Base-by-base conservation (phyloP, 2,888 invertebrate genomes). In the Rugalucina vietnamica region DNA sequence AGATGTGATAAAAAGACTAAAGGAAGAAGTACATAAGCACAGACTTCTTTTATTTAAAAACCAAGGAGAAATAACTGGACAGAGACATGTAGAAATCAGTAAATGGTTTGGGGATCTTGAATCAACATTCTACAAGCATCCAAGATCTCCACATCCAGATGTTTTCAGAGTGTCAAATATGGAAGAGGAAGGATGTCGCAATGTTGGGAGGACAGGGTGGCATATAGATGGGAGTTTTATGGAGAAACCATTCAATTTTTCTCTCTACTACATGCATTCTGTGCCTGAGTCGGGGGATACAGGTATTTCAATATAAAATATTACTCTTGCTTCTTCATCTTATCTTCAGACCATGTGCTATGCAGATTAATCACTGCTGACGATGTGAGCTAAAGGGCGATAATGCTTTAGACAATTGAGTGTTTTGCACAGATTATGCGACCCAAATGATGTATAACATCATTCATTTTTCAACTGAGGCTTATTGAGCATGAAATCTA, bases 151-250 rank as follows among this genome's bases (percentile, higher is more conserved):
- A 0, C 90, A 94, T 81, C 92, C 92, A 1, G 93, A 93, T 84
- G 92, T 94, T 12, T 93, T 94, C 81, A 83, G 94, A 8, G 93
- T 94, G 50, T 93, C 93, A 0, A 94, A 94, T 79, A 88, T 91
- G 49, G 87, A 90, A 29, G 80, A 80, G 18, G 93, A 94, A 76
- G 94, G 94, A 14, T 94, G 93, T 71, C 90, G 88, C 0, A 91
- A 92, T 76, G 93, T 94, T 0, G 94, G 94, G 0, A 83, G 93
- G 72, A 93, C 93, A 3, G 94, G 94, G 18, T 94, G 93, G 93
- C 94, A 94, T 80, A 92, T 94, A 29, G 94, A 93, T 84, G 94
- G 94, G 5, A 93, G 93, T 74, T 94, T 93, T 79, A 93, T 93
- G 91, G 87, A 80, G 27, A 89, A 91, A 72, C 94, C 94, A 8